phyloP scores from a whole-genome alignment of 2,113 vertebrate genomes.

The Cettia cetti region DNA sequence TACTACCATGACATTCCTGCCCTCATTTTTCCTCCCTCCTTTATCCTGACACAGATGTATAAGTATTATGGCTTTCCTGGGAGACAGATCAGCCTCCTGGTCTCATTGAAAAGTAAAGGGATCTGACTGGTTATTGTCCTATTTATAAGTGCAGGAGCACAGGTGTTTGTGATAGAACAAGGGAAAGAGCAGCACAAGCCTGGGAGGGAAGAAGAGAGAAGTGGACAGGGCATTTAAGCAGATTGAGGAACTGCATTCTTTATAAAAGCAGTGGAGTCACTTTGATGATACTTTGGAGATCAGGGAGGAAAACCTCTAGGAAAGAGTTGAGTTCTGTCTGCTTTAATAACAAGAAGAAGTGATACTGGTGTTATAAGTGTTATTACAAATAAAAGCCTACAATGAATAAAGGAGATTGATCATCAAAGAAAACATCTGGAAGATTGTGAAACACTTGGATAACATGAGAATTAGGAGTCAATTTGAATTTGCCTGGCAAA shows the following conservation, averaged over 20 bases:
- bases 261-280: background rate
- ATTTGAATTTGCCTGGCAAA: background rate
- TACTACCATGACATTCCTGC: background rate
- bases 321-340: background rate
- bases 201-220: background rate
- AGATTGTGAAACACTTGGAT: background rate
- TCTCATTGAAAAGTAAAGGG: background rate
- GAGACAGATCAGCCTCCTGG: background rate
- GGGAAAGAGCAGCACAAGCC: background rate
- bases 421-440: background rate
- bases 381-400: background rate
- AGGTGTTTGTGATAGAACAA: background rate
- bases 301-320: background rate
- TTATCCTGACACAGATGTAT: background rate
- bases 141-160: background rate
- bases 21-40: background rate
- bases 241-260: background rate
- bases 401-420: background rate
- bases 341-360: background rate
- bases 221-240: background rate
- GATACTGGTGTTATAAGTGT: background rate
- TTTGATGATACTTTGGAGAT: background rate
- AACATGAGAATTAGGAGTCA: background rate
- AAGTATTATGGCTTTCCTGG: background rate
- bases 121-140: background rate